Base-by-base conservation (phyloP, 2,797 vertebrate species). In the Scomberomorus guttatus region DNA sequence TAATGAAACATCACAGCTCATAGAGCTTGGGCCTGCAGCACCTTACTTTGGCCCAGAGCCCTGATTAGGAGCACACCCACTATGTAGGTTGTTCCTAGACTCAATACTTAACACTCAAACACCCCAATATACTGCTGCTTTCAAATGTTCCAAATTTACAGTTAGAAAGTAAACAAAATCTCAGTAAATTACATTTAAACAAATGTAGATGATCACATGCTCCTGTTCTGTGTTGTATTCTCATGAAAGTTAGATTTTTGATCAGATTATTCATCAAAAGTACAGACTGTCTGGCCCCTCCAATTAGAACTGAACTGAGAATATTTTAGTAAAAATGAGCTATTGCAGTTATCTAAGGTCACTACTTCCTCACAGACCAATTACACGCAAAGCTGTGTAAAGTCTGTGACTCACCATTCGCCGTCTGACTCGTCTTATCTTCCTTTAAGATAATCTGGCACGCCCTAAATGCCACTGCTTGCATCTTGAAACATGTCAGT, bases 1-100 rank as follows among this genome's bases (percentile, higher is more conserved):
- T 93, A 93, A 92, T 89, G 90, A 91, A 92, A 90, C 92, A 92
- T 95, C 90, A 89, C 85, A 91, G 90, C 86, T 91, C 84, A 80
- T 70, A 82, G 88, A 84, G 87, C 68, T 81, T 10, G 17, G 80
- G 82, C 89, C 91, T 77, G 72, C 85, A 92, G 89, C 90, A 80
- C 88, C 83, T 81, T 72, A 63, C 71, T 80, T 59, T 87, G 87
- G 86, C 91, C 89, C 68, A 34, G 17, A 91, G 83, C 79, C 29
- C 72, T 78, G 73, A 91, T 92, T 90, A 90, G 79, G 12, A 92
- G 82, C 66, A 75, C 55, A 80, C 65, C 72, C 79, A 79, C 72
- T 80, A 67, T 80, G 83, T 82, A 87, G 84, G 85, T 83, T 91
- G 86, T 88, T 91, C 85, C 61, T 87, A 51, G 77, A 83, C 82